Conservation (phyloP, 1,140 invertebrate genomes). For the Brachionus manjavacas region DNA sequence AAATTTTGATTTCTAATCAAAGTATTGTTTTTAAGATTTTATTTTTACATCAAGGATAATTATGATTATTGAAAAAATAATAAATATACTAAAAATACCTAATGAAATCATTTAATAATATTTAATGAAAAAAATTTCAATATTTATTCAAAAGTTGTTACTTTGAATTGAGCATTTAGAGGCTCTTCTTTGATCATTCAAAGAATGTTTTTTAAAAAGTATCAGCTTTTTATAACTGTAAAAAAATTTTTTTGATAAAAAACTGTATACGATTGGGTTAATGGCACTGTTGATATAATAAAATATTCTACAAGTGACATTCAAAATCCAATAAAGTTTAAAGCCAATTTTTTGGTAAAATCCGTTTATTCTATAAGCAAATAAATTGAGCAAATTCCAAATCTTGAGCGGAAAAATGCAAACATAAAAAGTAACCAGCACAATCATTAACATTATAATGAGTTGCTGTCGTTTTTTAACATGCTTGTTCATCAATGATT, state of each 20-base stretch:
- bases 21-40: too few species aligned
- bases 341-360: constrained; percentile 22
- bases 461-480: constrained; percentile 18
- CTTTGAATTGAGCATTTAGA: background rate
- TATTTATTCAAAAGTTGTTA: too few species aligned
- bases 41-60: too few species aligned
- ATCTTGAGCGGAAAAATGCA: constrained; percentile 38
- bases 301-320: constrained; percentile 25
- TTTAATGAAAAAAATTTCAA: too few species aligned
- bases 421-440: constrained; percentile 1
- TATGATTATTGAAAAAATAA: too few species aligned
- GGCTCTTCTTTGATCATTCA: background rate
- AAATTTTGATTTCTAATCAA: too few species aligned
- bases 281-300: constrained; percentile 30
- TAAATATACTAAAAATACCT: too few species aligned
- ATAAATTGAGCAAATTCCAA: constrained; percentile 25
- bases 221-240: background rate
- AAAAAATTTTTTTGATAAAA: constrained; percentile 32
- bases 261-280: constrained; percentile 27
- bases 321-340: constrained; percentile 22
- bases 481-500: background rate
- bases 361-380: background rate
- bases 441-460: background rate
- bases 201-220: background rate
- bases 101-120: too few species aligned